phyloP scores from a whole-genome alignment of 2,888 invertebrate species.

The Mantis religiosa region DNA sequence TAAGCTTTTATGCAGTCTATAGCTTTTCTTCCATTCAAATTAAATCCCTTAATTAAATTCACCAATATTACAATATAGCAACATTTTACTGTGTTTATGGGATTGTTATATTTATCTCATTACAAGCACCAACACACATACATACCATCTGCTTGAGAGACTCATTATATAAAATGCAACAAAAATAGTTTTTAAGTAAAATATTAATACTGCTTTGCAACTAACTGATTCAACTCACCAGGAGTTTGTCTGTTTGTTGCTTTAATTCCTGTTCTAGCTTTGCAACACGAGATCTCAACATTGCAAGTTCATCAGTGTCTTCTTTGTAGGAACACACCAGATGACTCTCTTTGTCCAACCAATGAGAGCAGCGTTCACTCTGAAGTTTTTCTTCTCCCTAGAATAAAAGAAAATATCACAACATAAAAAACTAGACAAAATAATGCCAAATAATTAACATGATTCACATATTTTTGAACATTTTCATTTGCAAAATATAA shows the following conservation, averaged over 20 bases:
- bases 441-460: too few relatives aligned
- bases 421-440: background rate
- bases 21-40: background rate
- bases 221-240: slow-evolving; percentile 25
- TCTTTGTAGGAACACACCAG: background rate
- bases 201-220: background rate
- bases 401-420: background rate
- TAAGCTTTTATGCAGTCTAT: background rate
- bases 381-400: background rate
- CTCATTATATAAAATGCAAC: background rate
- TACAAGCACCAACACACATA: background rate
- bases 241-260: slow-evolving; percentile 10
- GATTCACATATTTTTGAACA: too few relatives aligned
- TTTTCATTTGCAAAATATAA: too few relatives aligned
- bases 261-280: slow-evolving; percentile 18
- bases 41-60: background rate
- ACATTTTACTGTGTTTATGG: background rate
- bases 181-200: background rate
- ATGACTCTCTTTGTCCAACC: background rate
- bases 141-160: background rate
- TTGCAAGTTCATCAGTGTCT: background rate
- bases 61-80: background rate
- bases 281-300: slow-evolving; percentile 5
- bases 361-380: background rate
- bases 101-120: background rate